Percentiles rank a stretch among this genome's conserved stretches.
Conservation (phyloP, 1,140 invertebrate genomes). For the Cotesia chilonis region DNA sequence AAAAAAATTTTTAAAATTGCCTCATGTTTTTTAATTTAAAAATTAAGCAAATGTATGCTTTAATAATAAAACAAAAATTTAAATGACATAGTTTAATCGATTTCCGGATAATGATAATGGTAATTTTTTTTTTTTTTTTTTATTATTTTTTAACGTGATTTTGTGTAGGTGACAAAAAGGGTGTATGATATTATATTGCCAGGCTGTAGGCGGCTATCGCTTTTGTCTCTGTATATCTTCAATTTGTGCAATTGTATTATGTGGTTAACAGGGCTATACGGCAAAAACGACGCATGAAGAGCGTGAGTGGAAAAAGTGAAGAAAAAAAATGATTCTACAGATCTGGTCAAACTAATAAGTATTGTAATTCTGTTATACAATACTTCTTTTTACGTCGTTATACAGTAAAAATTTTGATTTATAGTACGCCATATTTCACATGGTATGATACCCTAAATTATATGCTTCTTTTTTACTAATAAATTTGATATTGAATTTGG, state of each 20-base stretch:
- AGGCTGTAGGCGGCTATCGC: constrained; percentile 50
- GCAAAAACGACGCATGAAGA: constrained; percentile 19
- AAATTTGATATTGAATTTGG: constrained; percentile 27
- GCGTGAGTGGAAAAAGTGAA: not conserved
- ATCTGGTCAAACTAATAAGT: constrained; percentile 57
- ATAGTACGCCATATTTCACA: constrained; percentile 27
- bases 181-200: constrained; percentile 46
- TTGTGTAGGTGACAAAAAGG: constrained; percentile 44
- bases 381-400: constrained; percentile 53
- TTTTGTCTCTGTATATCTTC: constrained; percentile 48
- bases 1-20: no score
- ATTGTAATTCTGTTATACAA: constrained; percentile 52
- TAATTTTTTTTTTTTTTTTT: not conserved
- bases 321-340: constrained; percentile 45
- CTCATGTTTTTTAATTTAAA: no score
- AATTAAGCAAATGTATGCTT: no score
- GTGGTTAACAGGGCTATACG: constrained; percentile 40
- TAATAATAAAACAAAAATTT: no score
- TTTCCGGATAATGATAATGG: no score
- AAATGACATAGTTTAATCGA: no score
- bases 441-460: not conserved
- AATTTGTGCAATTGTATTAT: constrained; percentile 44
- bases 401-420: constrained; percentile 37
- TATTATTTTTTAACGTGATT: constrained; percentile 20
- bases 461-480: constrained; percentile 21